Percentiles rank a stretch among this genome's conserved stretches.
Evolutionary conservation across 2,888 invertebrate genomes (phyloP).

Genomic region (Xanthia icteritia): DNA sequence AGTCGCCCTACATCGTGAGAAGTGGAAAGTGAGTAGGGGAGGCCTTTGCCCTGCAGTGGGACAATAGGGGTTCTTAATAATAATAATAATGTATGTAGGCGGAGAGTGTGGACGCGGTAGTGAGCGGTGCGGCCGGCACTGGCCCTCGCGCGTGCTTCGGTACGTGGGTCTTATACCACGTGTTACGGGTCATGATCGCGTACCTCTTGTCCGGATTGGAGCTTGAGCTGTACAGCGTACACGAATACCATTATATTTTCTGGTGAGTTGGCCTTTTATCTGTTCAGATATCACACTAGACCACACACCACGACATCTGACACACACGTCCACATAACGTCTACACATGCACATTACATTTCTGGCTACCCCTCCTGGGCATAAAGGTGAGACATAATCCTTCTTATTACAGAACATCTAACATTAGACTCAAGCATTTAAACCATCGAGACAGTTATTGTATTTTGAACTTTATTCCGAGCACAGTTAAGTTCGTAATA

Average conservation of each 20-base stretch:
- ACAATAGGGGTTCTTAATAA: neutral
- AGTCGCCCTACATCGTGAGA: too few relatives aligned
- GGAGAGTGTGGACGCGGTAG: conserved; percentile 95
- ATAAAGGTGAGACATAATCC: neutral
- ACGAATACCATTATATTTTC: conserved; percentile 98
- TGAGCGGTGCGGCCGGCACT: conserved; percentile 78
- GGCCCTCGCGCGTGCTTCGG: conserved; percentile 94
- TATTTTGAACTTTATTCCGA: too few relatives aligned
- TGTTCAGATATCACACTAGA: neutral
- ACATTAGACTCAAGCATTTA: too few relatives aligned
- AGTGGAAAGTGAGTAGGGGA: too few relatives aligned
- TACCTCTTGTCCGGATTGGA: conserved; percentile 98
- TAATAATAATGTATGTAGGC: conserved; percentile 90
- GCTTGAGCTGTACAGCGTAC: conserved; percentile 98
- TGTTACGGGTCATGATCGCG: conserved; percentile 97
- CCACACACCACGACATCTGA: neutral
- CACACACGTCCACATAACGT: neutral
- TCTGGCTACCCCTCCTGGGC: neutral
- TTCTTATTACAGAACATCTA: too few relatives aligned
- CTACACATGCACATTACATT: neutral
- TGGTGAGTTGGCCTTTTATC: conserved; percentile 91
- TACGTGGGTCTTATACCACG: conserved; percentile 99
- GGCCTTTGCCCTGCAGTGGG: too few relatives aligned
- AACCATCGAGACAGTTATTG: too few relatives aligned
- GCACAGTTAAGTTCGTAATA: too few relatives aligned